These are phyloP conservation scores for Sylvilagus floridanus DNA, from an alignment of 2,797 vertebrate species.

Conservation along the genomic window DNA sequence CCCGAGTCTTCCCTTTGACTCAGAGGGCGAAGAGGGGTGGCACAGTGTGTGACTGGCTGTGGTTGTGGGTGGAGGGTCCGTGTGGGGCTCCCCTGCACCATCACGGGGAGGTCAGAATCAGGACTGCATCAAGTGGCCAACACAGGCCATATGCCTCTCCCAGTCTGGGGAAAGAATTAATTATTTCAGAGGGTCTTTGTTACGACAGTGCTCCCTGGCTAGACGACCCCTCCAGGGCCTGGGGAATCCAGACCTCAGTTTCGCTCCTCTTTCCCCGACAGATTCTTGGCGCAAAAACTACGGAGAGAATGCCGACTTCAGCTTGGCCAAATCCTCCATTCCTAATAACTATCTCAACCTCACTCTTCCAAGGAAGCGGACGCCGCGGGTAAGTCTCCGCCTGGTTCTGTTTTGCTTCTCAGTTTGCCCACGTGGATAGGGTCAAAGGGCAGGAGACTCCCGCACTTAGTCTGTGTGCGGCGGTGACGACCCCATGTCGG, in stretches of 20 bases:
- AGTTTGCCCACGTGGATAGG: accelerated
- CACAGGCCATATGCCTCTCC: background rate
- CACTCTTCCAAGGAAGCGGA: slow-evolving; percentile 93
- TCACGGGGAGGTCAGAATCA: background rate
- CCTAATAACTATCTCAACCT: slow-evolving; percentile 92
- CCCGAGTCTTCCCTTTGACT: background rate
- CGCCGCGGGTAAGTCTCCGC: slow-evolving; percentile 92
- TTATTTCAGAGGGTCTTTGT: background rate
- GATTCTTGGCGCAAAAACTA: slow-evolving; percentile 90
- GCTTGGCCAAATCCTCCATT: slow-evolving; percentile 89
- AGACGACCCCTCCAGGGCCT: background rate
- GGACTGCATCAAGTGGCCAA: background rate
- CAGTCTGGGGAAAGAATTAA: background rate
- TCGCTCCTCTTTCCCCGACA: slow-evolving; percentile 85
- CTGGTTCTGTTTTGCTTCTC: background rate
- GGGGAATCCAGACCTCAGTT: background rate
- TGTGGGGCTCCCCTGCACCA: background rate
- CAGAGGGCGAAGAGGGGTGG: background rate
- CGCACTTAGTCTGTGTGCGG: background rate
- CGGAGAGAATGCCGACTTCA: slow-evolving; percentile 91
- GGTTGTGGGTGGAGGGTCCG: background rate
- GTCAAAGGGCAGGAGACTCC: background rate
- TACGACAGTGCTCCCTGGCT: background rate
- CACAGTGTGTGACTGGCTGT: background rate
- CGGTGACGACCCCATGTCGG: background rate